Evolutionary conservation across 2,888 invertebrate species (phyloP), one percentile per base, ranked within the genome.

Genomic region (Trachelus stipa): DNA sequence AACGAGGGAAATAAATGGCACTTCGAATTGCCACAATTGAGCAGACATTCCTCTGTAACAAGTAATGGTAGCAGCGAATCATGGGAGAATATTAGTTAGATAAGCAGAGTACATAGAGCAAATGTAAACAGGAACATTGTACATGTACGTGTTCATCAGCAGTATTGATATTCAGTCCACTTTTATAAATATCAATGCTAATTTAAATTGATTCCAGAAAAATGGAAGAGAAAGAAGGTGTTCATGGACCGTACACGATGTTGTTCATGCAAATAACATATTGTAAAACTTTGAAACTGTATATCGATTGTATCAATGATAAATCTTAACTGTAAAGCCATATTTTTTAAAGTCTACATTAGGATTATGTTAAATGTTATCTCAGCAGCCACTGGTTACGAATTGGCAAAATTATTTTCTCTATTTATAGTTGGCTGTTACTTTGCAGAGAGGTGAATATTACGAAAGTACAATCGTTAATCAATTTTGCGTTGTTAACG

Each of bases 11-110:
- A 83, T 80, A 89, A 89, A 12, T 93, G 92, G 91, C 94, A 94
- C 88, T 94, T 94, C 87, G 92, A 92, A 12, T 88, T 94, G 73
- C 94, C 94, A 3, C 87, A 86, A 68, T 76, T 89, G 31, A 85
- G 82, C 71, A 88, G 88, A 80, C 86, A 90, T 87, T 88, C 89
- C 75, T 91, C 90, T 35, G 84, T 87, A 33, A 87, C 86, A 82
- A 87, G 79, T 76, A 88, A 82, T 77, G 88, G 85, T 81, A 83
- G 83, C 73, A 88, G 85, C 35, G 79, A 79, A 69, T 79, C 79
- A 4, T 79, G 76, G 76, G 79, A 77, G 69, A 77, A 76, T 71
- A 37, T 78, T 30, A 75, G 31, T 34, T 78, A 34, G 1, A 6
- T 23, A 56, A 56, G 23, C 23, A 76, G 30, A 11, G 0, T 15